Percentiles rank a stretch among this genome's conserved stretches.
Conservation (phyloP, 92 coral and sea anemone species). For the Montipora capitata region DNA sequence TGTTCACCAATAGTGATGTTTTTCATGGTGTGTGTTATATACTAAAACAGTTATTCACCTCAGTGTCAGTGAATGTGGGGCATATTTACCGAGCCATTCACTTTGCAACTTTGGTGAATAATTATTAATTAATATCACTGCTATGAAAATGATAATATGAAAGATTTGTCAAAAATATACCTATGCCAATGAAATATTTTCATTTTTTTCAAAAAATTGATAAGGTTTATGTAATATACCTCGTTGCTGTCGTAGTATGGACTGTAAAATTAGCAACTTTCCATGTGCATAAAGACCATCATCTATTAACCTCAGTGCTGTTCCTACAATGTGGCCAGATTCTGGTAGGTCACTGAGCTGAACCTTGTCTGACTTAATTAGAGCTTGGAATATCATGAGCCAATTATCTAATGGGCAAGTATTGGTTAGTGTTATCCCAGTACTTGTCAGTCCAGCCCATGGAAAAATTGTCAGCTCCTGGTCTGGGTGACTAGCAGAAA, state of each 20-base stretch:
- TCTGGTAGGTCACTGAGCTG: conserved; percentile 35
- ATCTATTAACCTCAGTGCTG: conserved; percentile 48
- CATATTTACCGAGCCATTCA: neutral
- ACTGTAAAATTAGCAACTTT: conserved; percentile 32
- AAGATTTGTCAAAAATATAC: conserved; percentile 42
- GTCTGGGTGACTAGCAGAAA: conserved; percentile 25
- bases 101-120: conserved; percentile 19
- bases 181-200: conserved; percentile 28
- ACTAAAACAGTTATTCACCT: conserved; percentile 27
- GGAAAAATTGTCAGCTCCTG: conserved; percentile 61
- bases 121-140: conserved; percentile 58
- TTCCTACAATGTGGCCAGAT: conserved; percentile 35
- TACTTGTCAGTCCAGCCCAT: conserved; percentile 58
- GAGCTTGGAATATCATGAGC: conserved; percentile 72
- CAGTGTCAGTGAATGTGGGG: neutral
- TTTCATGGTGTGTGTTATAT: conserved; percentile 38
- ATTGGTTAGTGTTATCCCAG: conserved; percentile 49
- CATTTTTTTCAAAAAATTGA: conserved; percentile 22
- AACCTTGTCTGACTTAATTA: conserved; percentile 35
- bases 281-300: conserved; percentile 46
- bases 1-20: conserved; percentile 52
- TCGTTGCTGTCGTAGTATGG: conserved; percentile 27
- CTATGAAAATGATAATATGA: conserved; percentile 41
- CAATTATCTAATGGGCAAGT: conserved; percentile 75
- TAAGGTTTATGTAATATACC: conserved; percentile 32